Base-by-base conservation (phyloP, 2,113 vertebrate genomes). In the Caranx melampygus region DNA sequence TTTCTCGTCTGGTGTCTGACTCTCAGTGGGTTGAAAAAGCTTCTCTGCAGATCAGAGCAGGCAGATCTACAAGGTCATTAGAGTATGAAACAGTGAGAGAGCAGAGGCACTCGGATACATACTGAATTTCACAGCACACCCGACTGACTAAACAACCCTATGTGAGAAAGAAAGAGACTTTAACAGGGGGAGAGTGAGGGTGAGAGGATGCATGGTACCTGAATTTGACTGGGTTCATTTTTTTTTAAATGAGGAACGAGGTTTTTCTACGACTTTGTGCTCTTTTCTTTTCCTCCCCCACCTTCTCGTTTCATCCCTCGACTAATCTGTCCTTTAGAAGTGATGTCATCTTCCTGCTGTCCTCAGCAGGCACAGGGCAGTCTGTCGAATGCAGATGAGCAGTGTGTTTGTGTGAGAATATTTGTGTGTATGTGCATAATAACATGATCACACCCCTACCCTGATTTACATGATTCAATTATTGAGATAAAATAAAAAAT, bases 51-150 rank as follows among this genome's bases (percentile, higher is more conserved):
- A 91, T 91, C 88, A 86, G 84, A 88, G 82, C 81, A 55, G 66
- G 81, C 88, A 83, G 75, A 86, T 83, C 80, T 87, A 89, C 88
- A 92, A 92, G 90, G 92, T 92, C 91, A 89, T 91, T 86, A 82
- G 88, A 87, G 75, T 84, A 85, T 79, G 78, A 84, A 78, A 52
- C 76, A 81, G 87, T 12, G 31, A 20, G 78, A 73, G 74, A 60
- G 16, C 72, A 62, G 79, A 87, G 54, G 66, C 81, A 62, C 73
- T 61, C 62, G 1, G 75, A 85, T 78, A 81, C 83, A 84, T 82
- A 78, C 87, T 59, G 73, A 86, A 84, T 87, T 73, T 57, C 76
- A 80, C 60, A 66, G 75, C 57, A 18, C 72, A 64, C 37, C 40
- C 35, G 10, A 66, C 21, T 37, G 51, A 68, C 54, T 76, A 47